phyloP scores from a whole-genome alignment of 2,888 invertebrate species.

The Steinernema hermaphroditum region DNA sequence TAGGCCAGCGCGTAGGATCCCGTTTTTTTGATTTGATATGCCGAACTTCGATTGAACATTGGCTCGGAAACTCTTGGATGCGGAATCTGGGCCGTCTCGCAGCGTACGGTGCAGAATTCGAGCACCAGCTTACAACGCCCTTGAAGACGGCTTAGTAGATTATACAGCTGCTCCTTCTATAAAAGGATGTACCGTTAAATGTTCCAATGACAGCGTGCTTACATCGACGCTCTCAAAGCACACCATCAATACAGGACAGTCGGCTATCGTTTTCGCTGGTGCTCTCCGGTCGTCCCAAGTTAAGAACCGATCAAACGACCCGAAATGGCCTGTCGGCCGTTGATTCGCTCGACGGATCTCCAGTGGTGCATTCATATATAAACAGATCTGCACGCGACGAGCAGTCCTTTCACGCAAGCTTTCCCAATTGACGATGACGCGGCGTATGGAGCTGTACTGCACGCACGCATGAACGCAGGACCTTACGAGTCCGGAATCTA shows the following conservation, averaged over 20 bases:
- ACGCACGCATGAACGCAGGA: neutral
- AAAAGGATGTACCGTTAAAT: too few species aligned
- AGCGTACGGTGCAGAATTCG: neutral
- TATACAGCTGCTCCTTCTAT: neutral
- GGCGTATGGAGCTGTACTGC: neutral
- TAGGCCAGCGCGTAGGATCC: constrained; percentile 38
- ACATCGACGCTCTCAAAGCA: neutral
- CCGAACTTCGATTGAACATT: neutral
- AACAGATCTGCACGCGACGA: neutral
- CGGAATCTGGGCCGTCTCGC: neutral
- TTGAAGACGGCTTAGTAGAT: neutral
- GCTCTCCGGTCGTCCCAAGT: neutral
- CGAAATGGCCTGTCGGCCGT: neutral
- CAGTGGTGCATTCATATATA: neutral
- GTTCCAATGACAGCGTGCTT: too few species aligned
- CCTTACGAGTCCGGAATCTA: too few species aligned
- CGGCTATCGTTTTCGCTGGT: neutral
- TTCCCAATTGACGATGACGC: neutral
- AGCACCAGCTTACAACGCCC: neutral
- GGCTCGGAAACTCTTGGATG: neutral
- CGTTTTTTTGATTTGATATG: neutral
- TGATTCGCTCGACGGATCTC: neutral
- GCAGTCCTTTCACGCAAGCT: neutral
- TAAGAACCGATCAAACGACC: neutral
- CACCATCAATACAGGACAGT: neutral